phyloP scores from a whole-genome alignment of 2,888 invertebrate genomes.

The Hoplodrina ambigua region DNA sequence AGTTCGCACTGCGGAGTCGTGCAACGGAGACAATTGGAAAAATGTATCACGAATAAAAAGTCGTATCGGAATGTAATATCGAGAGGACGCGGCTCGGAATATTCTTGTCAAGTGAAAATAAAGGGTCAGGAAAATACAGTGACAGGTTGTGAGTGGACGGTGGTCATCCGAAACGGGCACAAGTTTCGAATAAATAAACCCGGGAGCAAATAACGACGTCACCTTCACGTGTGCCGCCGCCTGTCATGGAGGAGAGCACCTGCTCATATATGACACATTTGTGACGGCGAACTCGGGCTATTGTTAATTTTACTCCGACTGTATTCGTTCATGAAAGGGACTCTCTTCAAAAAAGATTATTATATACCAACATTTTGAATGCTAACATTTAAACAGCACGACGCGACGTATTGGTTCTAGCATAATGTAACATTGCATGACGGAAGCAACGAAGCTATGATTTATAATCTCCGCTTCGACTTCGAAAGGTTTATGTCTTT shows the following conservation, averaged over 20 bases:
- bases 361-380: slow-evolving; percentile 27
- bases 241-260: slow-evolving; percentile 79
- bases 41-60: slow-evolving; percentile 90
- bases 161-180: slow-evolving; percentile 85
- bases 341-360: slow-evolving; percentile 35
- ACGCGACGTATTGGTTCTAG: slow-evolving; percentile 46
- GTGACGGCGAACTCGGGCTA: slow-evolving; percentile 77
- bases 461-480: slow-evolving; percentile 67
- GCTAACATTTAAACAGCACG: slow-evolving; percentile 41
- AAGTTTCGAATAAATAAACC: slow-evolving; percentile 88
- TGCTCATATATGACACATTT: slow-evolving; percentile 81
- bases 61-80: slow-evolving; percentile 89
- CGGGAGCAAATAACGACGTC: slow-evolving; percentile 83
- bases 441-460: slow-evolving; percentile 70
- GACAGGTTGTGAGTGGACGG: slow-evolving; percentile 88
- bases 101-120: slow-evolving; percentile 90
- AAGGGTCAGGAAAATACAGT: slow-evolving; percentile 88
- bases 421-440: slow-evolving; percentile 58
- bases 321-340: slow-evolving; percentile 37
- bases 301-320: slow-evolving; percentile 73
- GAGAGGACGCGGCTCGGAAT: slow-evolving; percentile 84
- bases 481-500: slow-evolving; percentile 70
- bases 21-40: slow-evolving; percentile 88
- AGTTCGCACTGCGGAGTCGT: slow-evolving; percentile 84
- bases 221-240: slow-evolving; percentile 78